phyloP scores from a whole-genome alignment of 2,113 vertebrate species.

The Redunca redunca region DNA sequence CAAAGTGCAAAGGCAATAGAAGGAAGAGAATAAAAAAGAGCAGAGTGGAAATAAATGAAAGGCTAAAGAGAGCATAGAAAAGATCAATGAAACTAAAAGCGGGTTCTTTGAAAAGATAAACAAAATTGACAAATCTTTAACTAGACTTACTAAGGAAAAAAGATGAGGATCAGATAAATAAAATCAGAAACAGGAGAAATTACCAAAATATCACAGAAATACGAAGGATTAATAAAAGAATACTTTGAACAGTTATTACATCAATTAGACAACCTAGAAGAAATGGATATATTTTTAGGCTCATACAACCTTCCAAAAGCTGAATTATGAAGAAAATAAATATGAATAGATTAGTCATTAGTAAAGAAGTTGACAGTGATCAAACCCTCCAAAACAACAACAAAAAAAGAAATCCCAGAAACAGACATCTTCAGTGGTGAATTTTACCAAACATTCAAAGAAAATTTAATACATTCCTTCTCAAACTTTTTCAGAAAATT shows the following conservation, averaged over 20 bases:
- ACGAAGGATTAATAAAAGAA: neutral
- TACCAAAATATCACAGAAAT: neutral
- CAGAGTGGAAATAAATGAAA: neutral
- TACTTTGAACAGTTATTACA: neutral
- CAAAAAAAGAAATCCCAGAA: neutral
- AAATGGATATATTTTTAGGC: neutral
- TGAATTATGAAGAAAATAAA: neutral
- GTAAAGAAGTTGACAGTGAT: neutral
- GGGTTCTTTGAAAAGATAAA: neutral
- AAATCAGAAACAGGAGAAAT: neutral
- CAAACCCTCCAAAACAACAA: neutral
- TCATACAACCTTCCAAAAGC: neutral
- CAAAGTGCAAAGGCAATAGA: neutral
- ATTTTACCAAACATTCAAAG: neutral
- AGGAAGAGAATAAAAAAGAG: neutral
- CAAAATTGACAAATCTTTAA: neutral
- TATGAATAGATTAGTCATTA: neutral
- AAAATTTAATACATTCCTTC: neutral
- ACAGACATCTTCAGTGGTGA: neutral
- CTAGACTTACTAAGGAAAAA: neutral
- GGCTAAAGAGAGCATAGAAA: neutral
- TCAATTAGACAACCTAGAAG: neutral
- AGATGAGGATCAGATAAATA: neutral
- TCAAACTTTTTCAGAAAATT: neutral
- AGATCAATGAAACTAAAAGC: neutral